Conservation (phyloP, 2,797 vertebrate genomes). For the Tadarida brasiliensis region DNA sequence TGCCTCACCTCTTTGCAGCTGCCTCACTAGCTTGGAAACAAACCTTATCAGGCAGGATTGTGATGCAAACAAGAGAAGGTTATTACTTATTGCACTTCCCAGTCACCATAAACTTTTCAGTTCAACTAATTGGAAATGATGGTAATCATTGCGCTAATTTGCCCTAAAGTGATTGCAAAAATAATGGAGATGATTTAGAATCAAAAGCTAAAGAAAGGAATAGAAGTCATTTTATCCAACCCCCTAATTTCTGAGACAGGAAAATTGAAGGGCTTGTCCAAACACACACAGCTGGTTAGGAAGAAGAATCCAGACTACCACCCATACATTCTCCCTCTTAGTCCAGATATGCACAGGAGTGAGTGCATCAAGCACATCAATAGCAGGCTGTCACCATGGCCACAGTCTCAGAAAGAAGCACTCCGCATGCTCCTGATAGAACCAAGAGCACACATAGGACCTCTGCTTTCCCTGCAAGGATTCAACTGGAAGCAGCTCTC, state of each 20-base stretch:
- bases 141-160: constrained; percentile 45
- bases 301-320: not conserved
- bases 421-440: not conserved
- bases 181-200: constrained; percentile 39
- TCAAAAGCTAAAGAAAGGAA: constrained; percentile 39
- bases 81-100: not conserved
- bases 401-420: not conserved
- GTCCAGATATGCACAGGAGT: not conserved
- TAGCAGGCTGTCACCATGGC: not conserved
- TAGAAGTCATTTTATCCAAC: not conserved
- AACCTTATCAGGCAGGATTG: not conserved
- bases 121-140: constrained; percentile 60
- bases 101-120: not conserved
- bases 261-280: not conserved
- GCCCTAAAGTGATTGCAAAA: not conserved
- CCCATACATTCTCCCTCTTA: not conserved
- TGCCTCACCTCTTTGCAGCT: not conserved
- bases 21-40: not conserved
- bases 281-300: not conserved
- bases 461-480: not conserved
- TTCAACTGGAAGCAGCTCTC: not conserved
- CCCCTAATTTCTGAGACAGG: constrained; percentile 39
- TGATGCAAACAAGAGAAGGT: not conserved
- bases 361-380: not conserved
- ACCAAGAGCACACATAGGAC: not conserved